Evolutionary conservation across 2,888 invertebrate genomes (phyloP).

Genomic region (Pachymerium ferrugineum): DNA sequence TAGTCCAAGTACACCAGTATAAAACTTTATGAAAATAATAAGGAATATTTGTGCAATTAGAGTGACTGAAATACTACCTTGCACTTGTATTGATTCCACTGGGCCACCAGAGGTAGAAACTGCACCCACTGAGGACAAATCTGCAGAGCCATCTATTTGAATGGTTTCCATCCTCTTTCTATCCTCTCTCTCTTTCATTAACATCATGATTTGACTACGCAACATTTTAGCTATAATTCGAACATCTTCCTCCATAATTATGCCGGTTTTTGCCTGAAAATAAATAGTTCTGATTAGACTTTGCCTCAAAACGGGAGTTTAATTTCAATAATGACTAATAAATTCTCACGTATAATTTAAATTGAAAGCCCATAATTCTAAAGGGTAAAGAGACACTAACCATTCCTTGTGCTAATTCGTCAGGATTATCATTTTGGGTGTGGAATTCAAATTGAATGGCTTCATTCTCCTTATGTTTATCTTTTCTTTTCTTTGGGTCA

Average conservation of each 20-base stretch:
- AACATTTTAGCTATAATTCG: constrained; percentile 84
- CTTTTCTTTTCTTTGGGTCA: constrained; percentile 93
- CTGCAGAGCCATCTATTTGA: constrained; percentile 5
- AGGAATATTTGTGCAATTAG: too few species aligned
- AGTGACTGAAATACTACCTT: too few species aligned
- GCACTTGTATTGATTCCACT: too few species aligned
- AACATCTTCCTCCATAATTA: constrained; percentile 92
- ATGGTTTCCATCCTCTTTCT: constrained; percentile 46
- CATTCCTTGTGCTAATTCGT: constrained; percentile 93
- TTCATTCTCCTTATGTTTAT: constrained; percentile 97
- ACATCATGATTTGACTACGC: constrained; percentile 74
- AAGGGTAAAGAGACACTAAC: too few species aligned
- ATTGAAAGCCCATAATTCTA: too few species aligned
- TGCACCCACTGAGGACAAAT: neutral
- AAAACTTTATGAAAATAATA: too few species aligned
- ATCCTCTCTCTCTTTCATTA: constrained; percentile 60
- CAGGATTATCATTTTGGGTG: constrained; percentile 80
- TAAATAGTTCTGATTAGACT: neutral
- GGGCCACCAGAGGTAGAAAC: neutral
- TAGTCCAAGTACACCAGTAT: too few species aligned
- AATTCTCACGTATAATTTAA: neutral
- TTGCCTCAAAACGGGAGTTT: neutral
- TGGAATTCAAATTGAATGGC: constrained; percentile 99
- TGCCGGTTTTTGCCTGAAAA: constrained; percentile 72
- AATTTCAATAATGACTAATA: neutral